Base-by-base conservation (phyloP, 2,113 vertebrate species). In the Chaetodon auriga region DNA sequence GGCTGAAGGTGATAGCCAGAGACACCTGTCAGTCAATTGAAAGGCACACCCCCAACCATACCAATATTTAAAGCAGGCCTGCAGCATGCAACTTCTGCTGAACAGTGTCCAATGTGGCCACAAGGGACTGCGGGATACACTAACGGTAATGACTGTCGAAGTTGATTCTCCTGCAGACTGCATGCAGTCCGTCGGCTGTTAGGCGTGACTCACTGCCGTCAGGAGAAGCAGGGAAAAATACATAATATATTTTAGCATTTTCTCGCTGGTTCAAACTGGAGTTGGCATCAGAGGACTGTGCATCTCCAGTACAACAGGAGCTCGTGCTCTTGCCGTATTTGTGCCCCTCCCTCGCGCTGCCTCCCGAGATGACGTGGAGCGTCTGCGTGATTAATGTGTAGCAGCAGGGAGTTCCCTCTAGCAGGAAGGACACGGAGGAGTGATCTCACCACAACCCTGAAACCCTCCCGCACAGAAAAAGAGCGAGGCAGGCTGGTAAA, bases 361-460 rank as follows among this genome's bases (percentile, higher is more conserved):
- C 68, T 54, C 46, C 30, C 38, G 7, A 65, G 70, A 76, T 87
- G 81, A 82, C 46, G 49, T 80, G 80, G 79, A 63, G 60, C 4
- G 5, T 68, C 63, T 83, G 58, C 64, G 55, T 63, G 81, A 92
- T 95, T 88, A 80, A 53, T 80, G 80, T 92, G 93, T 92, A 90
- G 93, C 81, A 10, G 80, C 46, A 78, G 90, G 96, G 96, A 96
- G 94, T 96, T 94, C 95, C 97, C 92, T 93, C 83, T 65, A 53
- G 85, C 83, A 81, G 84, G 90, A 81, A 87, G 54, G 53, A 81
- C 75, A 36, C n/a, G 38, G 69, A 62, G 65, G 61, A 70, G 72
- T 80, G 80, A 87, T 82, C 78, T 89, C 64, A 79, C 62, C 58
- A 7, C 80, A 61, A 14, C 53, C 68, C 76, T 63, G 53, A 76